Conservation (phyloP, 2,888 invertebrate genomes). For the Cerceris rybyensis region DNA sequence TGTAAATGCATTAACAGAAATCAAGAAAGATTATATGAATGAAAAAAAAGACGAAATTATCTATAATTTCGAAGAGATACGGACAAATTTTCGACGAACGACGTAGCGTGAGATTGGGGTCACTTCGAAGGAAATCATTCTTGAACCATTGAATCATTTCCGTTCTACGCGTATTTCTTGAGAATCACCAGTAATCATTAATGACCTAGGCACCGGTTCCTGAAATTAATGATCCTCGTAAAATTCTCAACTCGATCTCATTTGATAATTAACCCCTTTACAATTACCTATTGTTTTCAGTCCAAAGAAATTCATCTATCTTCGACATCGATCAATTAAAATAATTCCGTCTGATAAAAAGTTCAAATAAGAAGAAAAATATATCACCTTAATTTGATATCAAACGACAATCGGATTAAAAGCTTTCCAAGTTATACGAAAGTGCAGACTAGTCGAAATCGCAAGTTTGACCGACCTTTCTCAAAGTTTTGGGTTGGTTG, state of each 20-base stretch:
- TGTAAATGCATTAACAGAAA: no score
- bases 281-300: not conserved
- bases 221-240: slow-evolving; percentile 30
- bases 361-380: no score
- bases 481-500: slow-evolving; percentile 61
- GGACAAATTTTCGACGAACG: slow-evolving; percentile 14
- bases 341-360: no score
- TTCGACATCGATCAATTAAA: no score
- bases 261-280: slow-evolving; percentile 14
- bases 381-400: no score
- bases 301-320: not conserved
- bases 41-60: not conserved
- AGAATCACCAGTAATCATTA: slow-evolving; percentile 16
- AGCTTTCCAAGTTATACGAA: no score
- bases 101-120: slow-evolving; percentile 34
- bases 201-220: not conserved
- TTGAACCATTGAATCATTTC: slow-evolving; percentile 54
- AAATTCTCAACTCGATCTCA: slow-evolving; percentile 18
- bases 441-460: slow-evolving; percentile 17
- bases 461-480: slow-evolving; percentile 64
- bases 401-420: no score
- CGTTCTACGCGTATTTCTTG: slow-evolving; percentile 32
- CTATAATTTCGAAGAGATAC: not conserved
- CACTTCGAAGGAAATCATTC: slow-evolving; percentile 44
- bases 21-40: not conserved